Evolutionary conservation across 1,140 invertebrate genomes (phyloP).

Genomic region (Battus philenor): DNA sequence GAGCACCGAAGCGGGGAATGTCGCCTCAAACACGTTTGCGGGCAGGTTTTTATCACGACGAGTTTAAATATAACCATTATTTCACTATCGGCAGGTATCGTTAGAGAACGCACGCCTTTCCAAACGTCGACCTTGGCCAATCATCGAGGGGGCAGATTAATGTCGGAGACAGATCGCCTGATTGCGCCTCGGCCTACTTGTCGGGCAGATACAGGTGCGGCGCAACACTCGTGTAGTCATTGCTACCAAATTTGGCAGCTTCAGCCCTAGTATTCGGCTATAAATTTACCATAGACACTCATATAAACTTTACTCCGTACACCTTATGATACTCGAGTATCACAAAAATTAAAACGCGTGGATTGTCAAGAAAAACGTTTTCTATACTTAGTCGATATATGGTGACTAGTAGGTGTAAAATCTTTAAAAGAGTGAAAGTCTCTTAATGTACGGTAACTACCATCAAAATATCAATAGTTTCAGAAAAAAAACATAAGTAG

Average conservation of each 20-base stretch:
- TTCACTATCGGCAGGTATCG: slow-evolving; percentile 19
- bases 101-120: slow-evolving; percentile 30
- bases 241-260: background rate
- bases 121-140: slow-evolving; percentile 41
- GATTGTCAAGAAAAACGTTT: too few relatives aligned
- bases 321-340: too few relatives aligned
- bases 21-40: slow-evolving; percentile 8
- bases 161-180: slow-evolving; percentile 32
- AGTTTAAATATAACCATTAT: slow-evolving; percentile 17
- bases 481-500: too few relatives aligned
- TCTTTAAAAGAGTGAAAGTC: too few relatives aligned
- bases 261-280: background rate
- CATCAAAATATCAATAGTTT: too few relatives aligned
- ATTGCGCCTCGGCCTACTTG: slow-evolving; percentile 24
- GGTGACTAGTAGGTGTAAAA: too few relatives aligned
- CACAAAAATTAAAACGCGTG: too few relatives aligned
- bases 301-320: background rate
- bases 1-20: slow-evolving; percentile 8
- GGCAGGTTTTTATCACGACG: slow-evolving; percentile 15
- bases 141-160: slow-evolving; percentile 37
- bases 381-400: too few relatives aligned
- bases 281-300: background rate
- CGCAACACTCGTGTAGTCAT: background rate
- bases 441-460: too few relatives aligned
- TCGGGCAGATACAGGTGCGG: slow-evolving; percentile 11